Evolutionary conservation across 1,140 invertebrate species (phyloP), one percentile per base, ranked within the genome.

Genomic region (Conus betulinus): DNA sequence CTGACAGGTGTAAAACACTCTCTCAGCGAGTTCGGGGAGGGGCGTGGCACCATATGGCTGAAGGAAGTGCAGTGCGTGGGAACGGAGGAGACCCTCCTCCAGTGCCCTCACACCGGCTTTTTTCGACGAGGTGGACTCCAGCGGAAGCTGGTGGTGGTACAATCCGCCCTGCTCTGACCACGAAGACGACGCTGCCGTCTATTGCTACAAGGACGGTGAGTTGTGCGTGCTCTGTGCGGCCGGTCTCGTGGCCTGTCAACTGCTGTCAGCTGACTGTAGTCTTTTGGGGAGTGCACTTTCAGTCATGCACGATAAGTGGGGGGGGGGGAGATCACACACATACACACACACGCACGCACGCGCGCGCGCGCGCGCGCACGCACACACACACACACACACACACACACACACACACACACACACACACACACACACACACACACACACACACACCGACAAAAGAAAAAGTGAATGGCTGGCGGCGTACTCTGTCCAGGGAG

Each of bases 41-140:
- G 93, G 0, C 76, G 89, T 57, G 94, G 94, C 23, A 93, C 93
- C 0, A 92, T 93, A 79, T 94, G 94, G 94, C 83, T 94, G 85
- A 91, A 91, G 85, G 89, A 92, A 53, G 87, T 94, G 11, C 90
- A 93, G 52, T 94, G 94, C 90, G 89, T 85, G 1, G 94, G 94
- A 60, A 88, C 89, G 20, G 93, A 94, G 71, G 53, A 84, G 0
- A 81, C 74, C 57, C 63, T 94, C 11, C 88, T 92, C 52, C 79
- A 90, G 17, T 94, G 94, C 82, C 85, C 89, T 7, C 92, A 93
- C 71, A 82, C 91, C 23, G 94, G 93, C 8, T 94, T 93, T 82
- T 82, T 90, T 90, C 25, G 86, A 86, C 51, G 67, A 88, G 85
- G 87, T 85, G 85, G 67, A 71, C 88, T 88, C 51, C 51, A 39